Evolutionary conservation across 2,113 vertebrate genomes (phyloP).

Genomic region (Diadophis punctatus): DNA sequence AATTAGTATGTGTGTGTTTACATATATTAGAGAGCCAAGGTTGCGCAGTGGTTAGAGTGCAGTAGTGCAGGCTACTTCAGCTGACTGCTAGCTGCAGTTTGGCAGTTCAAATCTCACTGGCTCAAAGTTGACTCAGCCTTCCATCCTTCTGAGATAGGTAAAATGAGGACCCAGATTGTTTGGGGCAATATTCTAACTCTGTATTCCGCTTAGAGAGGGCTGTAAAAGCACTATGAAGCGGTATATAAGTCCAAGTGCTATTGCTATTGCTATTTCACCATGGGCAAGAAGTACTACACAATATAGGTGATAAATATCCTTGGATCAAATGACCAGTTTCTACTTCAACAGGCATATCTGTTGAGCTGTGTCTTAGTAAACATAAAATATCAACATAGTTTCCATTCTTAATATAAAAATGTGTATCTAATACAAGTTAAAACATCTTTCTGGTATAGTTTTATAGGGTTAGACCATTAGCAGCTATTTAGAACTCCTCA

Average conservation of each 20-base stretch:
- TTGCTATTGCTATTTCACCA: background rate
- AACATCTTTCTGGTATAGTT: conserved; percentile 27
- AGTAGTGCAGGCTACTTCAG: no score
- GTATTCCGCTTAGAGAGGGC: no score
- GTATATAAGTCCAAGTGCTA: no score
- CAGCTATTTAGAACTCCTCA: conserved; percentile 20
- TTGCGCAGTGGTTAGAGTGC: no score
- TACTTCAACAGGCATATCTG: background rate
- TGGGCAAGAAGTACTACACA: background rate
- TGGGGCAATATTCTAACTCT: no score
- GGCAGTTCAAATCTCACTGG: no score
- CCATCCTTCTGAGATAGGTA: no score
- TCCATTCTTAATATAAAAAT: conserved; percentile 19
- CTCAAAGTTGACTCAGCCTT: no score
- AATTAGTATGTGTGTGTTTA: background rate
- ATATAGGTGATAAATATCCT: background rate
- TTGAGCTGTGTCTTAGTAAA: background rate
- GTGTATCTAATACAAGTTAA: conserved; percentile 10
- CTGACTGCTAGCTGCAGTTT: no score
- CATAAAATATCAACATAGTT: background rate
- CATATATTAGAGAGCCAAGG: background rate
- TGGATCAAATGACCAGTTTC: background rate
- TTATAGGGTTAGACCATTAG: conserved; percentile 25
- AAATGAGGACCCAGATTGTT: no score
- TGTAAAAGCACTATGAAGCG: no score